These are phyloP conservation scores for Orientallactaga bullata DNA, from an alignment of 2,113 vertebrate species.

Conservation along the genomic window DNA sequence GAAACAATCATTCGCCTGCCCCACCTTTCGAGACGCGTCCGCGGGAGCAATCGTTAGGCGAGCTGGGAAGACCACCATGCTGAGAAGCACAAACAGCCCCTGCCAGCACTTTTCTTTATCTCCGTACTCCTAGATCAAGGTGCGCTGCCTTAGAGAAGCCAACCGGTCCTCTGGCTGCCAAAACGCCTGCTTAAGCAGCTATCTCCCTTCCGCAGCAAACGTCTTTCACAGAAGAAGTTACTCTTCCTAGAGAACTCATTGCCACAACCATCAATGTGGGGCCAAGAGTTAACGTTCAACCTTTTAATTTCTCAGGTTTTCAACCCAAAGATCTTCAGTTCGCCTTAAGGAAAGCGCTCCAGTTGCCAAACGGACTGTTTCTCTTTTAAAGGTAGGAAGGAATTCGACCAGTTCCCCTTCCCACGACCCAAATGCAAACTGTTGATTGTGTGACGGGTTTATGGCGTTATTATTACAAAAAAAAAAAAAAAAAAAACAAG, in stretches of 20 bases:
- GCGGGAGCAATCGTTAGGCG: not conserved
- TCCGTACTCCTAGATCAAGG: not conserved
- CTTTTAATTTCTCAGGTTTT: conserved; percentile 58
- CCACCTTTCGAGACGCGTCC: not conserved
- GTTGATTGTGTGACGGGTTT: conserved; percentile 73
- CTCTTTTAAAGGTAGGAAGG: conserved; percentile 76
- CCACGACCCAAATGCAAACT: conserved; percentile 63
- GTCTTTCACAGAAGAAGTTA: conserved; percentile 34
- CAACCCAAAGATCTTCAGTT: conserved; percentile 67
- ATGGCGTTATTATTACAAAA: conserved; percentile 78
- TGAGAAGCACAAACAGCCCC: not conserved
- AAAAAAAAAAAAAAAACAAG: too few relatives aligned
- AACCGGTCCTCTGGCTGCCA: conserved; percentile 23
- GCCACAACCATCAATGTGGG: conserved; percentile 20
- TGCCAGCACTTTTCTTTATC: not conserved
- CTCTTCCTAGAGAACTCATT: conserved; percentile 45
- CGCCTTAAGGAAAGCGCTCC: conserved; percentile 54
- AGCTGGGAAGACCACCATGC: not conserved
- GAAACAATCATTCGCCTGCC: not conserved
- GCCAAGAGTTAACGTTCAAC: conserved; percentile 54
- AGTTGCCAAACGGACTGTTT: conserved; percentile 68
- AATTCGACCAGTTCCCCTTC: conserved; percentile 58
- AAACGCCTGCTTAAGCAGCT: conserved; percentile 71
- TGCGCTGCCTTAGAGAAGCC: not conserved
- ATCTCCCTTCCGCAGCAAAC: conserved; percentile 14